Evolutionary conservation across 2,113 vertebrate species (phyloP), one percentile per base, ranked within the genome.

Genomic region (Phaethon lepturus): DNA sequence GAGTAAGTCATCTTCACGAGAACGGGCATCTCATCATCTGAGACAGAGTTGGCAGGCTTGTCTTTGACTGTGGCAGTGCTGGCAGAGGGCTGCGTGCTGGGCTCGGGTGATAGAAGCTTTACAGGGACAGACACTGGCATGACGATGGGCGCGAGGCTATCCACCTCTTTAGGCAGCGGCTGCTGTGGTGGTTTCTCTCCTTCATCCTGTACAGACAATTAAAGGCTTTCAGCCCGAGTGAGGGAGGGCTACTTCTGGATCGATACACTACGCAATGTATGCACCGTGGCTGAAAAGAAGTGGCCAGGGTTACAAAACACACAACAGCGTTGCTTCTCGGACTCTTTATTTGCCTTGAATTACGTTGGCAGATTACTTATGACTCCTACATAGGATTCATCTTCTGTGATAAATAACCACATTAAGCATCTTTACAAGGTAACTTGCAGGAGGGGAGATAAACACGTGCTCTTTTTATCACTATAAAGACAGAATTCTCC

Each of bases 41-140:
- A 98, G 97, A 98, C 95, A 75, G 98, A 97, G 97, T 71, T 98
- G 98, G 97, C 96, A 93, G 98, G 98, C 98, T 98, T 98, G 97
- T 99, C 98, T 98, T 97, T 98, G 96, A 96, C 93, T 95, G 97
- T 96, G 81, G 96, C 96, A 97, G 96, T 88, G 98, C 83, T 98
- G 98, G 98, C 93, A 97, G 97, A 97, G 88, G 97, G 97, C 98
- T 98, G 98, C 40, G 96, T 96, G 97, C 97, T 98, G 97, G 98
- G 98, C 97, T 98, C 98, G 33, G 98, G 97, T 20, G 97, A 98
- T 94, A 97, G 98, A 98, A 98, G 98, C 98, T 98, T 99, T 97
- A 99, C 99, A 97, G 99, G 99, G 98, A 99, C 98, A 98, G 99
- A 99, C 93, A 99, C 99, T 72, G 99, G 99, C 98, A 99, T 99